phyloP scores from a whole-genome alignment of 2,797 vertebrate species.

The Epinephelus awoara region DNA sequence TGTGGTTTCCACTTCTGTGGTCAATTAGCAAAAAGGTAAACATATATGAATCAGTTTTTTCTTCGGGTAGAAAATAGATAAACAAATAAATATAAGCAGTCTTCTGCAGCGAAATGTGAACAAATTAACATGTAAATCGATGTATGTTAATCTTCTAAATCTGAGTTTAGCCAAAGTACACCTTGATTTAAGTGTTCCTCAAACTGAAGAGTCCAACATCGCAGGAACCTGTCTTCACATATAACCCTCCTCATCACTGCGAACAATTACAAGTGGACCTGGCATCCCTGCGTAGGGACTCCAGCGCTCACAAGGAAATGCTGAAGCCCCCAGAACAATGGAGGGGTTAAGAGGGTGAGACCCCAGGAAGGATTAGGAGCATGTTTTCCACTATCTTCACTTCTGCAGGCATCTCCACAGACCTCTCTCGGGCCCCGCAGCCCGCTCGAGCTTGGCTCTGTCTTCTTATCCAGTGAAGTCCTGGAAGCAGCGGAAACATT shows the following conservation, averaged over 20 bases:
- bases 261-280: slow-evolving; percentile 76
- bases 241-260: slow-evolving; percentile 52
- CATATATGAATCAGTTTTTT: not conserved
- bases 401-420: slow-evolving; percentile 74
- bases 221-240: slow-evolving; percentile 42
- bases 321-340: slow-evolving; percentile 76
- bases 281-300: slow-evolving; percentile 62
- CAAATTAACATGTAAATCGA: not conserved
- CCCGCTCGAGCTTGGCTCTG: slow-evolving; percentile 60
- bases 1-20: too few relatives aligned
- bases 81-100: not conserved
- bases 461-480: slow-evolving; percentile 68
- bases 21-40: not conserved
- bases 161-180: slow-evolving; percentile 7
- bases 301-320: slow-evolving; percentile 60
- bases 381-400: slow-evolving; percentile 78
- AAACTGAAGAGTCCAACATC: slow-evolving; percentile 31
- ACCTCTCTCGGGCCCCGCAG: slow-evolving; percentile 52
- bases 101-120: not conserved
- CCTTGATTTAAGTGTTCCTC: slow-evolving; percentile 30
- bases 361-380: slow-evolving; percentile 78
- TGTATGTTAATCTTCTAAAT: slow-evolving; percentile 17
- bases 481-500: slow-evolving; percentile 54
- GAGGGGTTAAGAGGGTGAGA: slow-evolving; percentile 82
- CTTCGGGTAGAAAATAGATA: not conserved